A percentile compares a stretch with the other conserved stretches of the same genome.
phyloP scores from a whole-genome alignment of 2,888 invertebrate genomes.

The Cantharis flavilabris region DNA sequence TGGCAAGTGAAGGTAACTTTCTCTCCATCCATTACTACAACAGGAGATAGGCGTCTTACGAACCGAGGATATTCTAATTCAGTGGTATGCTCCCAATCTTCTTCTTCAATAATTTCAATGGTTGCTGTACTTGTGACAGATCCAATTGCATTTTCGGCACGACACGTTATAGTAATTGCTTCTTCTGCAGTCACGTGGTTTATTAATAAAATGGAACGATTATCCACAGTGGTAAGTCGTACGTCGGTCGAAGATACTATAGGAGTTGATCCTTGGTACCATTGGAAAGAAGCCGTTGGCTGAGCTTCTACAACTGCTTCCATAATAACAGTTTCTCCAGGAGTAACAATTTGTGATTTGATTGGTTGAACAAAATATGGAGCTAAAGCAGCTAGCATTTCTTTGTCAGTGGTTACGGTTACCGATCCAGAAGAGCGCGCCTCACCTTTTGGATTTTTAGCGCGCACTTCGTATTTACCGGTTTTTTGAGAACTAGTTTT shows the following conservation, averaged over 20 bases:
- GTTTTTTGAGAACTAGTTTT: conserved; percentile 74
- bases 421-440: conserved; percentile 82
- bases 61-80: conserved; percentile 78
- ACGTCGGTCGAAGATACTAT: conserved; percentile 71
- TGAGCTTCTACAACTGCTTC: conserved; percentile 77
- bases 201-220: conserved; percentile 79
- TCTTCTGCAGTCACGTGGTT: conserved; percentile 71
- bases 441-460: conserved; percentile 77
- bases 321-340: conserved; percentile 78
- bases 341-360: conserved; percentile 68
- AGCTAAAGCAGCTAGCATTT: conserved; percentile 65
- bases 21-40: conserved; percentile 89
- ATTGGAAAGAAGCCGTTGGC: conserved; percentile 83
- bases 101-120: conserved; percentile 64
- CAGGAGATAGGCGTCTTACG: conserved; percentile 70
- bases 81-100: conserved; percentile 61
- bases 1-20: conserved; percentile 74
- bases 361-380: conserved; percentile 76
- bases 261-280: conserved; percentile 79
- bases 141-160: conserved; percentile 88
- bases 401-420: conserved; percentile 68
- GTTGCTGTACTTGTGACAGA: conserved; percentile 85
- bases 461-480: conserved; percentile 87
- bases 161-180: conserved; percentile 80
- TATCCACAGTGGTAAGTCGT: conserved; percentile 74